phyloP scores from a whole-genome alignment of 1,140 invertebrate species.

The Hylaeus anthracinus region DNA sequence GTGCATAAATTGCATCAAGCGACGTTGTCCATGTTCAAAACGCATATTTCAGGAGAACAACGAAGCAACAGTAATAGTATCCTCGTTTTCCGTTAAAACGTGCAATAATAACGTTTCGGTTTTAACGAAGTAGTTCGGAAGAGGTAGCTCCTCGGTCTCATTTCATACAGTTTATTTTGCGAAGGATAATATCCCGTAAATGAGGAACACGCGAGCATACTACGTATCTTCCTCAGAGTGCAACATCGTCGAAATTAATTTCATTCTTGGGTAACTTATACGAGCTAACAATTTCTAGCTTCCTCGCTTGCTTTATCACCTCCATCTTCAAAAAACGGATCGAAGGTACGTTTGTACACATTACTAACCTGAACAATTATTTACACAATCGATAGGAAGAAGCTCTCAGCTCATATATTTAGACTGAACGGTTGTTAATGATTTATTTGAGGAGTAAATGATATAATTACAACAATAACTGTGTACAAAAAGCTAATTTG shows the following conservation, averaged over 20 bases:
- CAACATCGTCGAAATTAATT: neutral
- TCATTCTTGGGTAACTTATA: neutral
- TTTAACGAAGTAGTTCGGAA: neutral
- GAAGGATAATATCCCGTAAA: constrained; percentile 2
- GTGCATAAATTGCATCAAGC: no score
- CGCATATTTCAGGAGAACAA: neutral
- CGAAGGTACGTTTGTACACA: no score
- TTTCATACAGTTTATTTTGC: neutral
- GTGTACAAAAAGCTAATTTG: no score
- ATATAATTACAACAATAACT: no score
- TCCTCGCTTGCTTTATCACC: neutral
- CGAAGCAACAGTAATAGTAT: neutral
- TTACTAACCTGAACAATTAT: no score
- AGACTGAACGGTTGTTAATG: no score
- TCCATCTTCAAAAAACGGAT: no score
- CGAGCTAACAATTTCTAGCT: neutral
- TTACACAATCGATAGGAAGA: no score
- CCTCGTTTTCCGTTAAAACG: neutral
- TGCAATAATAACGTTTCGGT: neutral
- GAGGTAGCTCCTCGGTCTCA: neutral
- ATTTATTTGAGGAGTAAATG: no score
- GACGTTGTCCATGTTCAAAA: no score
- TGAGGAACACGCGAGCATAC: neutral
- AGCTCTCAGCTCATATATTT: no score
- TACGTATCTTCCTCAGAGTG: neutral